phyloP scores from a whole-genome alignment of 1,140 invertebrate genomes.

The Monochamus saltuarius region DNA sequence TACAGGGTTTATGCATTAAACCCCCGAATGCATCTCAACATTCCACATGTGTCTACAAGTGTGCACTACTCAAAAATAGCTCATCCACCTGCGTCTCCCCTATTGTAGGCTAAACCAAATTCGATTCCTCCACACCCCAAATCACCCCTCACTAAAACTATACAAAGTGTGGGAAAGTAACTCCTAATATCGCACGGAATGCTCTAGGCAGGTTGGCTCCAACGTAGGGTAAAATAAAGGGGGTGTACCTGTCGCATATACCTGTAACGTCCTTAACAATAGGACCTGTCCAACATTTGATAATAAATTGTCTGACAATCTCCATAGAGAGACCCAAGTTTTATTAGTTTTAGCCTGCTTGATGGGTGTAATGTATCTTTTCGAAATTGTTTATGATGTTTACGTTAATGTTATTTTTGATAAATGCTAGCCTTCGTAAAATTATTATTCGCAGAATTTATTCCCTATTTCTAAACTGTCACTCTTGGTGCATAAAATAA shows the following conservation, averaged over 20 bases:
- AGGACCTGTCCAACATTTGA: conserved; percentile 14
- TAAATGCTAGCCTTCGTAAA: no score
- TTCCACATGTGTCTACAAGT: conserved; percentile 20
- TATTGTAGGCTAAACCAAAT: conserved; percentile 10
- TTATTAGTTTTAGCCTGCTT: not conserved
- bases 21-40: not conserved
- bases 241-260: conserved; percentile 14
- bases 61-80: conserved; percentile 14
- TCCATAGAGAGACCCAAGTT: conserved; percentile 7
- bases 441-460: no score
- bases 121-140: conserved; percentile 7
- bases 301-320: conserved; percentile 13
- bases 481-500: no score
- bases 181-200: conserved; percentile 18
- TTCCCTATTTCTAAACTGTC: no score
- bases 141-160: conserved; percentile 12
- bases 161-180: conserved; percentile 20
- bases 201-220: not conserved
- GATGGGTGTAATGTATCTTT: no score
- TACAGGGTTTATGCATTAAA: no score
- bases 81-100: conserved; percentile 13
- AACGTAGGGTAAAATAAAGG: conserved; percentile 15
- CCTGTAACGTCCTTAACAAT: conserved; percentile 6
- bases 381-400: no score
- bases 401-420: no score